Evolutionary conservation across 2,797 vertebrate species (phyloP), one percentile per base, ranked within the genome.

Genomic region (Malacoctenus gilli): DNA sequence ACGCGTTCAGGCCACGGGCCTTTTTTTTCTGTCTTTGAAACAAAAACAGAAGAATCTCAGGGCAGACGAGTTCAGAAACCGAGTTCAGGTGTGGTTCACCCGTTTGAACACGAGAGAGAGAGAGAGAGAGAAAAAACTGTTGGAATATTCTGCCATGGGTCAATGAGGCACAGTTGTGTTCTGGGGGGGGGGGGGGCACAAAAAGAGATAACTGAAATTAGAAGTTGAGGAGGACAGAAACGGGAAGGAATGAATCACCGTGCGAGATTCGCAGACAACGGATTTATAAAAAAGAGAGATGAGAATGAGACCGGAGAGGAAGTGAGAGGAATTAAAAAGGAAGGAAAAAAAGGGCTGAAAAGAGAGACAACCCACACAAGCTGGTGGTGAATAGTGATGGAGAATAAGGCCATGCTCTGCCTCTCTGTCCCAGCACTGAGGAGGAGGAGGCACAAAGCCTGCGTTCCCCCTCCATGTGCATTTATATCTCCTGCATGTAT

Each of bases 391-490:
- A 72, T 60, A 34, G 38, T 56, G 68, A 65, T 37, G 32, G 41
- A 79, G 66, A 65, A 68, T 37, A 63, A 70, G 53, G 61, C 59
- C 48, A 34, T 8, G 31, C 38, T 62, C 37, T 57, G 56, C 48
- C 39, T 68, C 38, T 81, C 61, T 57, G 16, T 71, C 61, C 38
- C 39, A 51, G 60, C 74, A 65, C 47, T 68, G 70, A 80, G 74
- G 68, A n/a, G 60, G 65, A 75, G 71, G 65, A 22, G 46, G 51
- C 30, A 18, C 62, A 52, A 61, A 40, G 25, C 9, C 5, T 28
- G 25, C 9, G 2, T 28, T 28, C 5, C 9, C 5, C 9, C 5
- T 28, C 5, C 9, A 28, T 28, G 25, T 28, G 9, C 25, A 28
- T 28, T n/a, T n/a, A 9, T 9, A 28, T 28, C 2, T 28, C 9